Base-by-base conservation (phyloP, 2,888 invertebrate species). In the Sphaerophoria taeniata region DNA sequence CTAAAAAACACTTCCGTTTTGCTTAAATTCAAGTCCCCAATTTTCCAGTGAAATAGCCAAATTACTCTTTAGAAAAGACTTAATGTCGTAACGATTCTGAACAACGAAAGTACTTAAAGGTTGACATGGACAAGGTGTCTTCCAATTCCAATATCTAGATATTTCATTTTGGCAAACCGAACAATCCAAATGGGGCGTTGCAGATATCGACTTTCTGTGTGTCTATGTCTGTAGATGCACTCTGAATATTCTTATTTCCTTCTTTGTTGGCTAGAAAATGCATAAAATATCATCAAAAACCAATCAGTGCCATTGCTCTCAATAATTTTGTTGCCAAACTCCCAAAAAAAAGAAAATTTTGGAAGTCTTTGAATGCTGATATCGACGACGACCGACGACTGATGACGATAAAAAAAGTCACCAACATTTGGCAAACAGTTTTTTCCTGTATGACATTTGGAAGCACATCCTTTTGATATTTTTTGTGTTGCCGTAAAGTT, bases 261-360 rank as follows among this genome's bases (percentile, higher is more conserved):
- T 85, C 81, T 73, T 81, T 24, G 24, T 24, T 85, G 85, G 85
- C 76, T 74, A 63, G 76, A 55, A 85, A 67, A 81, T 81, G 73
- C 81, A 85, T 85, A 87, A 87, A 81, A 71, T 73, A 87, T 87
- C 88, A 87, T 87, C 87, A 88, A 87, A 87, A 87, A 84, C 87
- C 80, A 85, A 87, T 87, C 83, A 88, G 90, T 87, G 89, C 69
- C 90, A 89, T 90, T 91, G 89, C 90, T 90, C 90, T 88, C 87
- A 85, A 87, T 88, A 87, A 86, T 85, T 84, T 83, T 74, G 73
- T 75, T 87, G 88, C 88, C 88, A 88, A 43, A 87, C 77, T 70
- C 45, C 75, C 65, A 45, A 58, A 51, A 55, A 70, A 85, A 65
- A 43, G 58, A 61, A 9, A 39, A 39, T 63, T 49, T 60, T 60